phyloP scores from a whole-genome alignment of 2,888 invertebrate genomes.

The Dyspetes luteomarginatus region DNA sequence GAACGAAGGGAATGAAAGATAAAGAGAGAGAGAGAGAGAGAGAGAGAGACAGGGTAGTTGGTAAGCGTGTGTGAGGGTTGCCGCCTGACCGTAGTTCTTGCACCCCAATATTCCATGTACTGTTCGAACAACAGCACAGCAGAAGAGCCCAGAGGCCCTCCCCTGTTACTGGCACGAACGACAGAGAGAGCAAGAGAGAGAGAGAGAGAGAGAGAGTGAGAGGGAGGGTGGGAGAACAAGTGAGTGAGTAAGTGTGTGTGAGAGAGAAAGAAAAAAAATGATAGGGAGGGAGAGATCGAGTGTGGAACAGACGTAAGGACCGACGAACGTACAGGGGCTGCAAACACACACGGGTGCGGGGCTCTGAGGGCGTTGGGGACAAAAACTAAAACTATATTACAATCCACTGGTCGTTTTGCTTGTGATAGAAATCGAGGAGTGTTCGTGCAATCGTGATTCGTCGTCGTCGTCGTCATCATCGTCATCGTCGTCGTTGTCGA shows the following conservation, averaged over 20 bases:
- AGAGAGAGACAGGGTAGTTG: constrained; percentile 28
- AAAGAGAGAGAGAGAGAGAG: constrained; percentile 8
- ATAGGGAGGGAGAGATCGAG: constrained; percentile 51
- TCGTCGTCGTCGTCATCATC: constrained; percentile 52
- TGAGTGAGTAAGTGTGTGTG: constrained; percentile 44
- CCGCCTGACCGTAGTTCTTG: constrained; percentile 70
- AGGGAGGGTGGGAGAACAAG: constrained; percentile 66
- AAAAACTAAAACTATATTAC: constrained; percentile 55
- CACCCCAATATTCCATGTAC: constrained; percentile 68
- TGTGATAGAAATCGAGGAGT: constrained; percentile 52
- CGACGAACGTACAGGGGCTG: constrained; percentile 57
- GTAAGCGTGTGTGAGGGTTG: constrained; percentile 55
- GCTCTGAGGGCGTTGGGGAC: constrained; percentile 59
- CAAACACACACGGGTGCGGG: constrained; percentile 61
- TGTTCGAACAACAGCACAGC: constrained; percentile 53
- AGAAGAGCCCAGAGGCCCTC: constrained; percentile 67
- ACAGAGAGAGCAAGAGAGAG: constrained; percentile 71
- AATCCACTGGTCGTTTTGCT: constrained; percentile 39
- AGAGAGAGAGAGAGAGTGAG: constrained; percentile 38
- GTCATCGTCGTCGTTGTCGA: constrained; percentile 38
- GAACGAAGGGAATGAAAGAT: constrained; percentile 37
- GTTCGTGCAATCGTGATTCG: constrained; percentile 59
- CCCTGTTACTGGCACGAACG: constrained; percentile 75
- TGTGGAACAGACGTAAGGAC: constrained; percentile 55
- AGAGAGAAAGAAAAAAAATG: constrained; percentile 45